Evolutionary conservation across 2,888 invertebrate species (phyloP), one percentile per base, ranked within the genome.

Genomic region (Litoditis marina): DNA sequence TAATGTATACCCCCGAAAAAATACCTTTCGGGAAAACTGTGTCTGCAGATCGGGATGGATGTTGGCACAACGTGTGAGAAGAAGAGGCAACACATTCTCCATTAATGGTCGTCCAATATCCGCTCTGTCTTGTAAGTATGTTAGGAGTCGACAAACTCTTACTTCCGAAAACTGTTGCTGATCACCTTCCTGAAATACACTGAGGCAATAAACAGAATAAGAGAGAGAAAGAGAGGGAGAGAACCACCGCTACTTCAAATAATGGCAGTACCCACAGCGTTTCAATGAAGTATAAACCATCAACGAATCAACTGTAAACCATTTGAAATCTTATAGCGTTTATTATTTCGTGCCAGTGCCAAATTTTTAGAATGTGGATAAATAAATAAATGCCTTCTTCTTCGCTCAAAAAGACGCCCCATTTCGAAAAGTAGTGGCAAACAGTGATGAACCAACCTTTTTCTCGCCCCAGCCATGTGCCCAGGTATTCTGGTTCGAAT

Each of bases 121-220:
- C 11, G 90, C 89, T 83, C 92, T 91, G 83, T 93, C 92, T 65
- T 93, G 86, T 51, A 93, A 85, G 49, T 91, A 91, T 28, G 91
- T 89, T 74, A 92, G 86, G 61, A 92, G 88, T 71, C 91, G 87
- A 83, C 92, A 91, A 7, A 84, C 83, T 63, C 84, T 82, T 27
- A 85, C 77, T 65, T 84, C 84, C 1, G 82, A 77, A 42, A 82
- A 82, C 55, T 82, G 78, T 25, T 70, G 62, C 36, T 80, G 73
- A n/a, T 76, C 72, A 16, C 69, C 68, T 8, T 73, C 68, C 68
- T 68, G 27, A 36, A 68, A 44, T 30, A 19, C 16, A 16, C 19
- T n/a, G n/a, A n/a, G n/a, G n/a, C n/a, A n/a, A n/a, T n/a, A n/a
- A n/a, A n/a, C n/a, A 25, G 8, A 44, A 7, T 5, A 44, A 44